Evolutionary conservation across 2,888 invertebrate genomes (phyloP), one percentile per base, ranked within the genome.

Genomic region (Tortrix viridana): DNA sequence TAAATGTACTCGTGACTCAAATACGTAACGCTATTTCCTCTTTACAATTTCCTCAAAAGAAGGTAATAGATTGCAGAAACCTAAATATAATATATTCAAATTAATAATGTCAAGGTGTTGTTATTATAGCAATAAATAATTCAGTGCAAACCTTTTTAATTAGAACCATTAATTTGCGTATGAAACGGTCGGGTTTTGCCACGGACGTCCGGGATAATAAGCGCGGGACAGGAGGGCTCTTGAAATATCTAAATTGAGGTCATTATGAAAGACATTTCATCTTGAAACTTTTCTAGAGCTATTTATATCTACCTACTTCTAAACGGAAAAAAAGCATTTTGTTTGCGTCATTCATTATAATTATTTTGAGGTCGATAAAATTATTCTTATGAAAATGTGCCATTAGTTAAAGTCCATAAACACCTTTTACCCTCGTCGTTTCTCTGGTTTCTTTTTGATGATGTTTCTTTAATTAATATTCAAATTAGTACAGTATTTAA

Each of bases 131-230:
- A 61, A 69, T 67, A 75, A 76, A 79, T 74, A 70, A 73, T 69
- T 73, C 71, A 70, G 74, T 73, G 70, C 70, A 74, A 81, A 81
- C 81, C 79, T 80, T 83, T 82, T 78, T 76, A 85, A 83, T 82
- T 79, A 71, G 70, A 59, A 69, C 67, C 74, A 79, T 84, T 81
- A 74, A 63, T 69, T 75, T 72, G 71, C 47, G 56, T 60, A 66
- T 52, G 59, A 66, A 63, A 69, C 69, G 73, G 70, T 71, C 65
- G 67, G 68, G 69, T 70, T 69, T 69, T 73, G 70, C 67, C 65
- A 62, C 64, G 62, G 65, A 63, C 67, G 64, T 63, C 60, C 44
- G 54, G 55, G 55, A 47, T 41, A 56, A 43, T 61, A 50, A 61
- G 61, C 47, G 53, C 47, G 46, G 56, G 54, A 48, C 56, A 57